Conservation (phyloP, 35 echinoderm and acorn worm species). For the Lytechinus variegatus region DNA sequence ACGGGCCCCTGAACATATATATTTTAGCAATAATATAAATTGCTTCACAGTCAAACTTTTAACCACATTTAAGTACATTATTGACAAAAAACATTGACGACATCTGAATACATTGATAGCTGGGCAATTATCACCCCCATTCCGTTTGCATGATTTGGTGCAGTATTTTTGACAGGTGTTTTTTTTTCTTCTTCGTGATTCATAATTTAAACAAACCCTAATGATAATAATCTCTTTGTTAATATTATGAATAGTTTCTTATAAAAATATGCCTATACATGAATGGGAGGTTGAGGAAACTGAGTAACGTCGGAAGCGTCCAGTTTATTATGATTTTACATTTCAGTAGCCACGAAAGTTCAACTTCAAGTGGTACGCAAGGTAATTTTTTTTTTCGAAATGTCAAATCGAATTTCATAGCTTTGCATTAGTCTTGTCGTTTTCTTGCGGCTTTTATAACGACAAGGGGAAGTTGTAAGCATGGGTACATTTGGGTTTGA, state of each 20-base stretch:
- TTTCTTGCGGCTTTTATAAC: constrained; percentile 3
- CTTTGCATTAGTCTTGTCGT: neutral
- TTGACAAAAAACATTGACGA: no score
- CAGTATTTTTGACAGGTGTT: no score
- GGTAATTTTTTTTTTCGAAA: neutral
- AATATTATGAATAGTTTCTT: neutral
- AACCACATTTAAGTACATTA: no score
- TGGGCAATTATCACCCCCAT: no score
- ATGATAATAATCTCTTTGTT: neutral
- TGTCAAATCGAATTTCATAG: neutral
- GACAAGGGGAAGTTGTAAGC: neutral
- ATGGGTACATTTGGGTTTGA: neutral
- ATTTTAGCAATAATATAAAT: no score
- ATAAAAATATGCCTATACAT: neutral
- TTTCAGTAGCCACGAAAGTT: neutral
- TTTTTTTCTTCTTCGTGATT: neutral
- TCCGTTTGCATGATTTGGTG: no score
- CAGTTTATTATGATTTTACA: constrained; percentile 1
- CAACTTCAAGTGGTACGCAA: neutral
- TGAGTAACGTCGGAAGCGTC: neutral
- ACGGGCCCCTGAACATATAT: no score
- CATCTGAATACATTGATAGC: no score
- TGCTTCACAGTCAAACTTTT: no score
- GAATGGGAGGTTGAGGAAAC: neutral
- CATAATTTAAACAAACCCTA: neutral